These are phyloP conservation scores for Bombus confusus DNA, from an alignment of 1,140 invertebrate species.

Conservation along the genomic window DNA sequence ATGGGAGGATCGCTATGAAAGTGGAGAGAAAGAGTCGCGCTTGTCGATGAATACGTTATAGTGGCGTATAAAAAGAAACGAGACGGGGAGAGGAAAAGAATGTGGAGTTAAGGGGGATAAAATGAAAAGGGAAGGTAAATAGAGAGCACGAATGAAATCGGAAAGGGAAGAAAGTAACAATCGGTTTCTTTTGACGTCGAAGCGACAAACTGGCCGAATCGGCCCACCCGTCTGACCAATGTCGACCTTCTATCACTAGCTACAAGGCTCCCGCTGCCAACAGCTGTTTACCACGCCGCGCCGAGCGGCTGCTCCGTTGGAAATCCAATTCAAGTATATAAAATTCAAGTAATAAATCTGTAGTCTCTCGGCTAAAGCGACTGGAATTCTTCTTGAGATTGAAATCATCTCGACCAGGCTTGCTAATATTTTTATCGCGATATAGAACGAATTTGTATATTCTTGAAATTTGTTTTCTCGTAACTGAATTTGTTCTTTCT, in stretches of 20 bases:
- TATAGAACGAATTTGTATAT: too few species aligned
- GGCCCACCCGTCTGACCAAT: slow-evolving; percentile 28
- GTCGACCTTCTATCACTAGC: slow-evolving; percentile 16
- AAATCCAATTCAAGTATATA: slow-evolving; percentile 36
- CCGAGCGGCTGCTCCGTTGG: neutral
- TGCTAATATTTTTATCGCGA: slow-evolving; percentile 12
- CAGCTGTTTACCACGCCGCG: slow-evolving; percentile 27
- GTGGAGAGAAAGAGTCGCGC: neutral
- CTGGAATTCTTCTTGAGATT: slow-evolving; percentile 14
- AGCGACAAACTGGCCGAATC: neutral
- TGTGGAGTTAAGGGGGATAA: too few species aligned
- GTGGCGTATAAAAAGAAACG: too few species aligned
- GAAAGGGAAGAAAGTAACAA: neutral
- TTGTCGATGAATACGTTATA: neutral
- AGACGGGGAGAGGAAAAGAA: neutral
- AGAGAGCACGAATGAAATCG: neutral
- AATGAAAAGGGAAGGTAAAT: neutral
- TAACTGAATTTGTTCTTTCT: neutral
- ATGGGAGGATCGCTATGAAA: neutral
- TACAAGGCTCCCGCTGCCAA: neutral
- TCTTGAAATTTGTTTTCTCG: neutral
- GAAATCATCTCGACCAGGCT: neutral
- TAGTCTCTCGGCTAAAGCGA: neutral
- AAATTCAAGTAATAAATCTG: slow-evolving; percentile 39
- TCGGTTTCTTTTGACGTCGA: neutral